A percentile compares a stretch with the other conserved stretches of the same genome.
These are phyloP conservation scores for Colaptes auratus DNA, from an alignment of 2,113 vertebrate genomes.

Conservation along the genomic window DNA sequence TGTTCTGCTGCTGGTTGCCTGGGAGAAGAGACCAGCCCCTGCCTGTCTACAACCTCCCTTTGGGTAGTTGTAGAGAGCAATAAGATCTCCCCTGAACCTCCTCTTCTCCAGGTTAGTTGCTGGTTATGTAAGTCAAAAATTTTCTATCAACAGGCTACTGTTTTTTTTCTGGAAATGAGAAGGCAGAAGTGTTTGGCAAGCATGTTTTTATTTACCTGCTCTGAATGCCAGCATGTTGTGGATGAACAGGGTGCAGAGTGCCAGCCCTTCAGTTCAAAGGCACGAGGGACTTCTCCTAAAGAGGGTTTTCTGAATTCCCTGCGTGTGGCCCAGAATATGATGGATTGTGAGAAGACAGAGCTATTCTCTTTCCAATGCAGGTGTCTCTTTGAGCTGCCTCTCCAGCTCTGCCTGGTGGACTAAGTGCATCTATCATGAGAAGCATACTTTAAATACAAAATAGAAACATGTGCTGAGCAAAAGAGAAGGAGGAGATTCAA, in stretches of 20 bases:
- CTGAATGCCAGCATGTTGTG: neutral
- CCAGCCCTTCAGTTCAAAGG: neutral
- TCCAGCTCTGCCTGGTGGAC: neutral
- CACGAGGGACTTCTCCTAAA: neutral
- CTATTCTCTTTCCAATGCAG: neutral
- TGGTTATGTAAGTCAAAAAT: conserved; percentile 3
- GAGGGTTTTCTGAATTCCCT: neutral
- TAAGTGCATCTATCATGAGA: neutral
- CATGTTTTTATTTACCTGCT: conserved; percentile 24
- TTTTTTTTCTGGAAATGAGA: neutral
- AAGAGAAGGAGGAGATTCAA: neutral
- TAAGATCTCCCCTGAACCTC: no score
- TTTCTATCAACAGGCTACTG: neutral
- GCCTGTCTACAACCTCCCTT: no score
- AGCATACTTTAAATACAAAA: neutral
- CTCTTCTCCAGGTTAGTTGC: neutral
- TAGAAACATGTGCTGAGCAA: neutral
- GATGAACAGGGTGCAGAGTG: neutral
- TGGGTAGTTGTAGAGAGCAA: no score
- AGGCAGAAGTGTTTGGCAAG: neutral
- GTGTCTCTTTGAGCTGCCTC: neutral
- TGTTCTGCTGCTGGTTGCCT: no score
- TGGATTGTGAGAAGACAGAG: neutral
- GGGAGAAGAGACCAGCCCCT: no score
- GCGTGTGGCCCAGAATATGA: neutral